phyloP scores from a whole-genome alignment of 2,797 vertebrate species.

The Alca torda region DNA sequence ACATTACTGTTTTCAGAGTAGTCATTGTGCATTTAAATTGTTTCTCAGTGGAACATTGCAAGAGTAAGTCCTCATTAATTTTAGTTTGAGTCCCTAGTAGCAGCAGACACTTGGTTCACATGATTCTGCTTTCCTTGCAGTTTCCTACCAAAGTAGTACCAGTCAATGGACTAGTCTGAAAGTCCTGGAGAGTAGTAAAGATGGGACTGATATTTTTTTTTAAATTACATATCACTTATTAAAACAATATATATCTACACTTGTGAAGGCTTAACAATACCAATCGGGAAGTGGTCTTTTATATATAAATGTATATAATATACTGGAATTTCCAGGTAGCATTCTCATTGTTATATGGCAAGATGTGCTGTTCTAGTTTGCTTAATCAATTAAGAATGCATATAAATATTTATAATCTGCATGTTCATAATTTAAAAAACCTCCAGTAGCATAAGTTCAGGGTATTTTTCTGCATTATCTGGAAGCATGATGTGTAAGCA shows the following conservation, averaged over 20 bases:
- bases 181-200: neutral
- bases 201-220: neutral
- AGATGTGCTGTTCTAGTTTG: neutral
- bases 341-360: neutral
- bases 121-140: neutral
- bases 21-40: conserved; percentile 7
- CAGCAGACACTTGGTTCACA: neutral
- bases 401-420: neutral
- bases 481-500: neutral
- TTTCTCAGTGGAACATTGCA: neutral
- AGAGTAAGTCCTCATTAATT: neutral
- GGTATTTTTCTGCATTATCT: neutral
- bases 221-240: neutral
- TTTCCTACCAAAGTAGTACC: neutral
- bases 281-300: neutral
- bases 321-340: neutral
- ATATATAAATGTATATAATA: neutral
- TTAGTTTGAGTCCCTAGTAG: neutral
- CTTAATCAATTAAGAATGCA: neutral
- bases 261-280: neutral
- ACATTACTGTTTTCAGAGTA: neutral
- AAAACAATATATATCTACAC: neutral
- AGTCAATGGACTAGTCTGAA: neutral
- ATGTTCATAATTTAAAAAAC: neutral
- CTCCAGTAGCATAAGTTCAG: neutral